Conservation (phyloP, 2,888 invertebrate genomes). For the Gastrophysa polygoni region DNA sequence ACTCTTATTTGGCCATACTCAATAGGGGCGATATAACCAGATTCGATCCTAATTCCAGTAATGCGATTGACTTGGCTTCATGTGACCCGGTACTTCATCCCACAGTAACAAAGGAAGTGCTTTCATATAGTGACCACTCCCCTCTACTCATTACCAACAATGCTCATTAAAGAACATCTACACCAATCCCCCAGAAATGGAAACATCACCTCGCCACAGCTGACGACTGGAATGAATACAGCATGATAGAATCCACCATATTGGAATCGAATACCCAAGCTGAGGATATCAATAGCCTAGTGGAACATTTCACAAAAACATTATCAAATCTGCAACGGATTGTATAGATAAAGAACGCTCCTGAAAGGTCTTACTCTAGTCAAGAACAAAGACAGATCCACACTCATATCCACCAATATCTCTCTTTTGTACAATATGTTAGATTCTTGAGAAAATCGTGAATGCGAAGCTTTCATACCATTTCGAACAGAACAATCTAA, state of each 20-base stretch:
- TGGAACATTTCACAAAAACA: not conserved
- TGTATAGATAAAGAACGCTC: not conserved
- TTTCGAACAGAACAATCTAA: not conserved
- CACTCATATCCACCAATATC: no score
- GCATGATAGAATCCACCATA: not conserved
- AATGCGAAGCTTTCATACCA: not conserved
- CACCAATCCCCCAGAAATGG: no score
- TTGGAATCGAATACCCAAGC: no score
- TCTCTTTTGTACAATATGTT: not conserved
- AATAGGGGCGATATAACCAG: not conserved
- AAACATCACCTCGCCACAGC: no score
- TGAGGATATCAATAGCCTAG: no score
- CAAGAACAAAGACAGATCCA: no score
- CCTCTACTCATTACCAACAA: not conserved
- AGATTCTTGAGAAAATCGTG: not conserved
- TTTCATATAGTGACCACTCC: not conserved
- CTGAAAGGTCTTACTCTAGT: not conserved
- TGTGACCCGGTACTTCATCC: not conserved
- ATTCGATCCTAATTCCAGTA: not conserved
- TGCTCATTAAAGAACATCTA: not conserved
- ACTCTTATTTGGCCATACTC: not conserved
- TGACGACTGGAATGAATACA: not conserved
- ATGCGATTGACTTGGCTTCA: not conserved
- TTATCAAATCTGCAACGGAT: not conserved
- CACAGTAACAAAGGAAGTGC: not conserved